Evolutionary conservation across 64 coral and sea anemone species (phyloP), one percentile per base, ranked within the genome.

Genomic region (Cladopsammia gracilis): DNA sequence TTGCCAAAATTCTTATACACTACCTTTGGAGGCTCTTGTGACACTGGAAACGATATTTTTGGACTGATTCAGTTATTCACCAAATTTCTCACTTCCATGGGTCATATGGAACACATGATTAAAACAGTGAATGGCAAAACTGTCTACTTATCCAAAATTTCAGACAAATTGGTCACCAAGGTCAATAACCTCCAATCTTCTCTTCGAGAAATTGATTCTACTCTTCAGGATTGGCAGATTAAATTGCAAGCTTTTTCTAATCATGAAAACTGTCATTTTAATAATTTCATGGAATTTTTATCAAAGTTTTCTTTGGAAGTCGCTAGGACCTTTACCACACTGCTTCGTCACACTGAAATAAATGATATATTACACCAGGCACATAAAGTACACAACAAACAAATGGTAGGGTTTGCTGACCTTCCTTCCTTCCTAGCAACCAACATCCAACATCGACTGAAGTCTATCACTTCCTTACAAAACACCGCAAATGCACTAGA

Each of bases 61-160:
- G 34, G 34, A 2, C 2, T 34, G 2, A 2, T 34, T 34, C 2
- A 34, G 34, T 34, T 34, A 34, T 34, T 34, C 2, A 1, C 34
- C 0, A 34, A 34, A 34, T 34, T 34, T 34, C 34, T 34, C 34
- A 34, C 34, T 34, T 34, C 34, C 34, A 34, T 34, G 34, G 34
- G 2, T 34, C 34, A 34, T 34, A 34, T 34, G n/a, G n/a, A n/a
- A n/a, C n/a, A n/a, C n/a, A n/a, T n/a, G 34, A 65, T 84, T 5
- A 57, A 46, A 14, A 65, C 47, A 0, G 58, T 84, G 5, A 65
- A 84, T 46, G 80, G 80, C 5, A 84, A 84, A 62, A 84, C 80
- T 4, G 4, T 66, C 2, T 65, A 64, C 13, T 20, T 84, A 3
- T 22, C 80, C 15, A 84, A 84, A 64, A 19, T 62, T 61, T 42